Evolutionary conservation across 1,140 invertebrate genomes (phyloP).

Genomic region (Wasmannia auropunctata): DNA sequence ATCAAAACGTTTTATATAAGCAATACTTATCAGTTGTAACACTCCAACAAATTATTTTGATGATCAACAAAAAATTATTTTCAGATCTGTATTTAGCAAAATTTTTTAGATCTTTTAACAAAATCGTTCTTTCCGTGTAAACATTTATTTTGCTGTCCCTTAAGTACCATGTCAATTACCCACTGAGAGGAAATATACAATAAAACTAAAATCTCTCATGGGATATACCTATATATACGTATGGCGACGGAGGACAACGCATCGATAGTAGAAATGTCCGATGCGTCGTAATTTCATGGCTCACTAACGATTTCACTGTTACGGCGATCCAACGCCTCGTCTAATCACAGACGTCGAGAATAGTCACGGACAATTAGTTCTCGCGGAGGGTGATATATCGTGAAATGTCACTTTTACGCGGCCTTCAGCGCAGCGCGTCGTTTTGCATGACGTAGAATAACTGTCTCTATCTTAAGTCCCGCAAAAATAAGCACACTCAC

Average conservation of each 20-base stretch:
- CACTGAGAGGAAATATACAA: background rate
- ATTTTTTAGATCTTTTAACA: too few relatives aligned
- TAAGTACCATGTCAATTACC: background rate
- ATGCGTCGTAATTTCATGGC: slow-evolving; percentile 28
- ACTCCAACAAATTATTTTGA: too few relatives aligned
- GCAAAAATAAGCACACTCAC: slow-evolving; percentile 30
- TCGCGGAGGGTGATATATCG: background rate
- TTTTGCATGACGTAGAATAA: slow-evolving; percentile 10
- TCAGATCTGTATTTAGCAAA: too few relatives aligned
- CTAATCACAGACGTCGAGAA: background rate
- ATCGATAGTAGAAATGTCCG: slow-evolving; percentile 11
- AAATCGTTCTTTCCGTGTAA: too few relatives aligned
- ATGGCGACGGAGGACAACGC: background rate
- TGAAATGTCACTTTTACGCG: slow-evolving; percentile 4
- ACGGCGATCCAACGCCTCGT: background rate
- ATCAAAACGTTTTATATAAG: too few relatives aligned
- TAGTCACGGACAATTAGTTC: slow-evolving; percentile 30
- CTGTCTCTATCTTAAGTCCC: background rate
- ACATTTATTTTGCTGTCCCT: background rate
- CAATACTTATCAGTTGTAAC: too few relatives aligned
- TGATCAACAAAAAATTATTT: too few relatives aligned
- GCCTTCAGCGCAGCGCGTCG: background rate
- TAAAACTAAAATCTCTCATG: slow-evolving; percentile 12
- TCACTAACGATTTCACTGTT: slow-evolving; percentile 43
- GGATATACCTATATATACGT: background rate